Percentiles rank a stretch among this genome's conserved stretches.
Evolutionary conservation across 92 coral and sea anemone species (phyloP).

Genomic region (Parazoanthus darwini): DNA sequence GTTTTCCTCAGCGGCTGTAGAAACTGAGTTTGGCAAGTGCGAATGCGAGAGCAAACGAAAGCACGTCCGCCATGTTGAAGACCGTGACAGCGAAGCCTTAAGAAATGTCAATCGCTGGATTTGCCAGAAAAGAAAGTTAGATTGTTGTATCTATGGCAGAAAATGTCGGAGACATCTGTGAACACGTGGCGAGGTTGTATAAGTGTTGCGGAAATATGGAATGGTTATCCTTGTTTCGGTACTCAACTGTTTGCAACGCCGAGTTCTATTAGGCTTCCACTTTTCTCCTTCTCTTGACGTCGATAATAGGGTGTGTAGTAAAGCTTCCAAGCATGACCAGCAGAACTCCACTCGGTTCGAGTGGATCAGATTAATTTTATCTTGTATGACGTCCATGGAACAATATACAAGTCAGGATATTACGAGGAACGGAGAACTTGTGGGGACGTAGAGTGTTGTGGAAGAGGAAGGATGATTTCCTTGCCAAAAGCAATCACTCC

Average conservation of each 20-base stretch:
- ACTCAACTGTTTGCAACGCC: slow-evolving; percentile 1
- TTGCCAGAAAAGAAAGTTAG: neutral
- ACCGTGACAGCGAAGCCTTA: neutral
- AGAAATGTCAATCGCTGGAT: neutral
- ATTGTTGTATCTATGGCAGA: neutral
- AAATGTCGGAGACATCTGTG: neutral
- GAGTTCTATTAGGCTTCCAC: neutral
- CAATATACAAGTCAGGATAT: neutral
- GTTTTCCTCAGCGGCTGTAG: no score
- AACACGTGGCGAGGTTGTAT: neutral
- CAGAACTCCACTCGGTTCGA: neutral
- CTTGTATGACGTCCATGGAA: neutral
- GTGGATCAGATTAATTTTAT: neutral
- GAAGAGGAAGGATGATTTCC: neutral
- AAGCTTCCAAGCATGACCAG: neutral
- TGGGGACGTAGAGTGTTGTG: no score
- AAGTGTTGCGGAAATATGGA: slow-evolving; percentile 9
- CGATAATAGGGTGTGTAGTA: neutral
- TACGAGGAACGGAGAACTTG: neutral
- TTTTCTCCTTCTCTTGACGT: neutral
- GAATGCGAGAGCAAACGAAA: no score
- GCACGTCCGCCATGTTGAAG: no score
- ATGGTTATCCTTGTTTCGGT: slow-evolving; percentile 7
- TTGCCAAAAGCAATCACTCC: slow-evolving; percentile 22
- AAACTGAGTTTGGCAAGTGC: no score